Evolutionary conservation across 2,797 vertebrate genomes (phyloP).

Genomic region (Thalassophryne amazonica): DNA sequence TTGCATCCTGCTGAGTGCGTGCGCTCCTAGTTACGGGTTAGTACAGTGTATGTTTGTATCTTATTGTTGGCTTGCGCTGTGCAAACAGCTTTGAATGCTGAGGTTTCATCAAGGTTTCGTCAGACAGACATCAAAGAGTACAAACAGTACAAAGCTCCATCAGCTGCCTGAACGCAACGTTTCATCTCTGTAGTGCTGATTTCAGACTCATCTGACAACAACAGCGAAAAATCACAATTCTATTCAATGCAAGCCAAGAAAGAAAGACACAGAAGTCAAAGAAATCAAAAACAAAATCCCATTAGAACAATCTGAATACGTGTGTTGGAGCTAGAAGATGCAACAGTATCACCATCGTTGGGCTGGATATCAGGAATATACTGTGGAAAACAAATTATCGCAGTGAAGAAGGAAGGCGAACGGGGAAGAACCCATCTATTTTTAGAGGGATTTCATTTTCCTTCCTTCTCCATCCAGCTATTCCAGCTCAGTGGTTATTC

Average conservation of each 20-base stretch:
- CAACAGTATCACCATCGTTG: neutral
- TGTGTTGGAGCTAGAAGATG: neutral
- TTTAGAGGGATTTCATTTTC: neutral
- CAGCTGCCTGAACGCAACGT: constrained; percentile 22
- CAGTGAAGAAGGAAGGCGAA: neutral
- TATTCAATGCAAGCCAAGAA: neutral
- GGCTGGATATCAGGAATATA: neutral
- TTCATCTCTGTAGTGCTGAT: neutral
- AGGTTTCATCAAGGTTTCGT: constrained; percentile 53
- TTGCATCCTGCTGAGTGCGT: too few species aligned
- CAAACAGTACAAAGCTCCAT: constrained; percentile 23
- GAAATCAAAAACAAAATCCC: constrained; percentile 14
- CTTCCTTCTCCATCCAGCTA: too few species aligned
- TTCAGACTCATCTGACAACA: constrained; percentile 8
- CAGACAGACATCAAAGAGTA: constrained; percentile 41
- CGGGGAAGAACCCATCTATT: neutral
- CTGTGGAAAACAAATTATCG: neutral
- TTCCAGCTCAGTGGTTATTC: too few species aligned
- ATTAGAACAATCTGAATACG: constrained; percentile 2
- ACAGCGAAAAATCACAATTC: constrained; percentile 24
- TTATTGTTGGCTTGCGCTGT: constrained; percentile 1
- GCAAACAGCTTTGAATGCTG: constrained; percentile 26
- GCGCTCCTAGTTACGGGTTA: too few species aligned
- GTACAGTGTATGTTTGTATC: neutral
- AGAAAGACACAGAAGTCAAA: neutral